Evolutionary conservation across 1,140 invertebrate genomes (phyloP).

Genomic region (Lerema accius): DNA sequence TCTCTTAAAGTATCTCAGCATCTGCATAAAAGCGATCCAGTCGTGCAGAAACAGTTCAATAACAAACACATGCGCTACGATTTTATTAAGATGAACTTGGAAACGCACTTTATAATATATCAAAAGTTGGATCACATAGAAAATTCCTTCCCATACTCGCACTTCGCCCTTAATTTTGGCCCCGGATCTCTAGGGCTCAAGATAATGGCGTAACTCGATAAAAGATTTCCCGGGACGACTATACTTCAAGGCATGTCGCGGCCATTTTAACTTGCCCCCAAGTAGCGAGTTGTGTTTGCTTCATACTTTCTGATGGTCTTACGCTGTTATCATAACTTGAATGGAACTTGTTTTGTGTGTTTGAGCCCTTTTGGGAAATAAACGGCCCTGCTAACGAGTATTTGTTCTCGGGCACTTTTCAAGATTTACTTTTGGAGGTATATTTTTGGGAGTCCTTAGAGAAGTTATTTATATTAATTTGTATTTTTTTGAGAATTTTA

Average conservation of each 20-base stretch:
- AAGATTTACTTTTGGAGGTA: background rate
- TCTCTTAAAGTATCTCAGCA: too few relatives aligned
- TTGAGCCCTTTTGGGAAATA: slow-evolving; percentile 19
- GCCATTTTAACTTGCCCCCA: slow-evolving; percentile 52
- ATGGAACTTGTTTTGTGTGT: slow-evolving; percentile 36
- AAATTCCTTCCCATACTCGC: background rate
- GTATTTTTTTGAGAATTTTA: background rate
- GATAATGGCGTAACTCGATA: slow-evolving; percentile 70
- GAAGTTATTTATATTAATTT: background rate
- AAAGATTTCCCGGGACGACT: slow-evolving; percentile 69
- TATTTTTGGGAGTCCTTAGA: background rate
- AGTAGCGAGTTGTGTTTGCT: slow-evolving; percentile 44
- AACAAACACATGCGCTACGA: too few relatives aligned
- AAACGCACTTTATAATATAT: background rate
- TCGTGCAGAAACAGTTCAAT: too few relatives aligned
- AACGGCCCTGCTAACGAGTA: slow-evolving; percentile 15
- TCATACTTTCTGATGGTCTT: slow-evolving; percentile 43
- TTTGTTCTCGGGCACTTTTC: background rate
- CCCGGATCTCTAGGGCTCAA: slow-evolving; percentile 38
- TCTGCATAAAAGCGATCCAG: too few relatives aligned
- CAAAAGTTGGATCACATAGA: background rate
- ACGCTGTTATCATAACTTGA: slow-evolving; percentile 49
- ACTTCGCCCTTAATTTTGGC: slow-evolving; percentile 22
- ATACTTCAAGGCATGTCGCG: slow-evolving; percentile 49
- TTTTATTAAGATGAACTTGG: background rate